Conservation (phyloP, 2,888 invertebrate genomes). For the Drosophila kambysellisi region DNA sequence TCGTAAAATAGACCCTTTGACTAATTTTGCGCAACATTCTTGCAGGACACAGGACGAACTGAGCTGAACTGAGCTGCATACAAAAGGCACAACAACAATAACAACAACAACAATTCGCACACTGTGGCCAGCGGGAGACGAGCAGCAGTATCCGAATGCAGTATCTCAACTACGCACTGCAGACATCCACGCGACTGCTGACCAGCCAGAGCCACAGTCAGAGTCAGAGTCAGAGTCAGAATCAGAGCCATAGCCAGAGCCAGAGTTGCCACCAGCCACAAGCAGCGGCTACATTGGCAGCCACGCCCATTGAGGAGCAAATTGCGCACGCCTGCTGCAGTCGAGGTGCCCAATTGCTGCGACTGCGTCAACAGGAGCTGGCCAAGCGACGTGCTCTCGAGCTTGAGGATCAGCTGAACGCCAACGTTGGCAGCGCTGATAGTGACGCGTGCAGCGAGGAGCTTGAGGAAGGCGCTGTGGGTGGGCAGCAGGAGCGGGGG, state of each 20-base stretch:
- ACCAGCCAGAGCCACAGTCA: conserved; percentile 69
- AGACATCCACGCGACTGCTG: conserved; percentile 83
- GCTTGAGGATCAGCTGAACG: conserved; percentile 70
- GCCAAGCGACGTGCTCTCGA: conserved; percentile 64
- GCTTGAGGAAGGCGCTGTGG: conserved; percentile 58
- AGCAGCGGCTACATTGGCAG: conserved; percentile 20
- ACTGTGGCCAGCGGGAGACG: conserved; percentile 74
- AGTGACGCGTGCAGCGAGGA: conserved; percentile 37
- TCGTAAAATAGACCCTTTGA: conserved; percentile 23
- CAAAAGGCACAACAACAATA: not conserved
- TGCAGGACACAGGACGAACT: conserved; percentile 35
- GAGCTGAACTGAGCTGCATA: conserved; percentile 1
- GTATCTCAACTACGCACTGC: conserved; percentile 83
- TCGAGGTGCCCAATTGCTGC: conserved; percentile 71
- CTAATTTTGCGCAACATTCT: conserved; percentile 43
- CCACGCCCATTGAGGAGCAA: conserved; percentile 59
- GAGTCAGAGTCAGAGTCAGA: conserved; percentile 41
- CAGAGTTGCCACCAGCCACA: conserved; percentile 23
- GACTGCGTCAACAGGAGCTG: conserved; percentile 71
- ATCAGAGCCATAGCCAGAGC: conserved; percentile 38
- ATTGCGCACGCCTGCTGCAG: conserved; percentile 73
- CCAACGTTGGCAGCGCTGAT: conserved; percentile 43
- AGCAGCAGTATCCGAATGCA: conserved; percentile 82
- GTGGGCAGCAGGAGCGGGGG: conserved; percentile 36
- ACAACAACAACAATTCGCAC: conserved; percentile 56